Evolutionary conservation across 2,113 vertebrate species (phyloP).

Genomic region (Hippoglossus stenolepis): DNA sequence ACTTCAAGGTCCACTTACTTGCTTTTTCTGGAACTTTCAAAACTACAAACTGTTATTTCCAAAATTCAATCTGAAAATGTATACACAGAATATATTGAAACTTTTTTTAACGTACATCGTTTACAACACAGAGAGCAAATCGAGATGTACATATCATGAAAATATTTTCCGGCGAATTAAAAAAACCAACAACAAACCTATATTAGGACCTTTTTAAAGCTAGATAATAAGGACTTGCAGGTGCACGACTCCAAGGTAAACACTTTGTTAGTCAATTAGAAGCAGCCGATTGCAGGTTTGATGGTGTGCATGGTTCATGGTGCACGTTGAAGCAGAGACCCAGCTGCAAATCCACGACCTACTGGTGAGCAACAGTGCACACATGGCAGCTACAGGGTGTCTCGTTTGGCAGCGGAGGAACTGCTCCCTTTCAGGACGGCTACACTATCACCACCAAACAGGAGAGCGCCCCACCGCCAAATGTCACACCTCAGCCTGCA

Average conservation of each 20-base stretch:
- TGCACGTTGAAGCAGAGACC: constrained; percentile 5
- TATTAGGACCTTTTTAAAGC: too few relatives aligned
- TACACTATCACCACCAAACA: constrained; percentile 63
- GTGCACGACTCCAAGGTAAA: too few relatives aligned
- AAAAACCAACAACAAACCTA: too few relatives aligned
- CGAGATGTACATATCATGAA: too few relatives aligned
- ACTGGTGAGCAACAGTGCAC: constrained; percentile 33
- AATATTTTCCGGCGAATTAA: too few relatives aligned
- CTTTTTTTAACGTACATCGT: too few relatives aligned
- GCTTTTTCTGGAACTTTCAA: not conserved
- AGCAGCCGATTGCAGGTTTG: not conserved
- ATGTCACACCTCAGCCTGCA: constrained; percentile 37
- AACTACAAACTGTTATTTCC: not conserved
- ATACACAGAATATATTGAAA: too few relatives aligned
- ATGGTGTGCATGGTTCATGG: not conserved
- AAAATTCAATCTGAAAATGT: too few relatives aligned
- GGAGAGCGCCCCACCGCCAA: constrained; percentile 40
- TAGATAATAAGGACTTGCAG: too few relatives aligned
- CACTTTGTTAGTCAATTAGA: not conserved
- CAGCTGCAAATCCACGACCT: constrained; percentile 30
- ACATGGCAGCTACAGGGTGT: constrained; percentile 20
- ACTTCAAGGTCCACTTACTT: not conserved
- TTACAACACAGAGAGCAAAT: too few relatives aligned
- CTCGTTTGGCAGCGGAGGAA: constrained; percentile 41
- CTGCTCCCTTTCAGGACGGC: constrained; percentile 33